Conservation (phyloP, 2,888 invertebrate genomes). For the Blastobasis adustella region DNA sequence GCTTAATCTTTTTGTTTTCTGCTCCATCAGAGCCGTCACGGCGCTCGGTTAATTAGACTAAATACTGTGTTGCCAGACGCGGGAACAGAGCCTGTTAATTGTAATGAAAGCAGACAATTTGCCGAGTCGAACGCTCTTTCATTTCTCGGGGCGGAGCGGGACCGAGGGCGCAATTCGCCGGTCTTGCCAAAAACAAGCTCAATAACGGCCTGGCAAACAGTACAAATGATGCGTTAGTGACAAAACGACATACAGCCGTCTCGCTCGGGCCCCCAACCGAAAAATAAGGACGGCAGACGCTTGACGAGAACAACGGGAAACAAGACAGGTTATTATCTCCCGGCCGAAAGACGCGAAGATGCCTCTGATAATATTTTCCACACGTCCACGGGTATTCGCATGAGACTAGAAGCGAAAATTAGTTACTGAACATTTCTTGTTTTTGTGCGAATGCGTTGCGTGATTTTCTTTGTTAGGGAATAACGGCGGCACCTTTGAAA, state of each 20-base stretch:
- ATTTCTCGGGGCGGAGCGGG: slow-evolving; percentile 53
- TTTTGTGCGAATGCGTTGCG: slow-evolving; percentile 61
- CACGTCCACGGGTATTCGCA: slow-evolving; percentile 69
- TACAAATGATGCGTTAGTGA: slow-evolving; percentile 70
- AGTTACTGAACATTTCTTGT: slow-evolving; percentile 70
- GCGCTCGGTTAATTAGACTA: slow-evolving; percentile 66
- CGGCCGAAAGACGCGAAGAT: slow-evolving; percentile 57
- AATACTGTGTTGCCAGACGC: slow-evolving; percentile 69
- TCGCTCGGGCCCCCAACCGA: slow-evolving; percentile 29
- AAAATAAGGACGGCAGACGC: slow-evolving; percentile 33
- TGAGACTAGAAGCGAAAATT: slow-evolving; percentile 70
- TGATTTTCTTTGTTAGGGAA: slow-evolving; percentile 71
- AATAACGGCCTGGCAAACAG: slow-evolving; percentile 69
- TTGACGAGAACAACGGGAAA: slow-evolving; percentile 59
- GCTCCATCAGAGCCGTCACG: slow-evolving; percentile 49
- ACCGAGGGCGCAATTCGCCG: slow-evolving; percentile 53
- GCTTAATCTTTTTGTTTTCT: slow-evolving; percentile 50
- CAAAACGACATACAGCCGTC: slow-evolving; percentile 50
- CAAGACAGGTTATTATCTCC: slow-evolving; percentile 72
- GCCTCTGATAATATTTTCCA: slow-evolving; percentile 64
- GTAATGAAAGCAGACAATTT: slow-evolving; percentile 65
- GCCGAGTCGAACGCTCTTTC: slow-evolving; percentile 55
- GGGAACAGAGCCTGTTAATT: slow-evolving; percentile 65
- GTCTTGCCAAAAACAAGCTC: slow-evolving; percentile 69
- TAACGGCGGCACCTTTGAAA: slow-evolving; percentile 67